Percentiles rank a stretch among this genome's conserved stretches.
Conservation (phyloP, 2,113 vertebrate genomes). For the Bubo blakistoni region DNA sequence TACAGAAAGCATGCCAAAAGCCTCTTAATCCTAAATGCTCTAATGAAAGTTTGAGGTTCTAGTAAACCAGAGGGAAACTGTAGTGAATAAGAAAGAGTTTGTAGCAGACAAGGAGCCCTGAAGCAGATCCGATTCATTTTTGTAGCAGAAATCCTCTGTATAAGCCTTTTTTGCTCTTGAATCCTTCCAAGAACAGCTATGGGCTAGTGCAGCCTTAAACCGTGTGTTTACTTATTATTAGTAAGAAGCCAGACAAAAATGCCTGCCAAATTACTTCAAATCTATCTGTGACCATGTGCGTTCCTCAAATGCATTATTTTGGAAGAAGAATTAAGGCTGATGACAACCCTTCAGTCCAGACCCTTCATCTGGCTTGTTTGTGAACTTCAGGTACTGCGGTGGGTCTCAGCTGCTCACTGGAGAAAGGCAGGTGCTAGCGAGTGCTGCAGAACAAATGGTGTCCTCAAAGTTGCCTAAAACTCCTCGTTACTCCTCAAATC, state of each 20-base stretch:
- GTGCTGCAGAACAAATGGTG: background rate
- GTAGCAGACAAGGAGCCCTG: background rate
- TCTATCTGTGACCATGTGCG: accelerated
- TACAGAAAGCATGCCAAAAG: background rate
- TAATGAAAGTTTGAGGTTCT: background rate
- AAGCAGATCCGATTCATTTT: background rate
- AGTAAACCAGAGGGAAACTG: background rate
- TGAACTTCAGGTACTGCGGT: background rate
- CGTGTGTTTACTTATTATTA: background rate
- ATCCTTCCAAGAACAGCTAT: background rate
- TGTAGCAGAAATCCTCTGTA: background rate
- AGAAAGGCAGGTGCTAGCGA: background rate
- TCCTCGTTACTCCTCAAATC: background rate
- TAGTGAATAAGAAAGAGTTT: background rate
- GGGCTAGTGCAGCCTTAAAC: background rate
- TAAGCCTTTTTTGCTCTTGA: background rate
- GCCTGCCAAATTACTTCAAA: background rate
- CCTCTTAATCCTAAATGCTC: background rate
- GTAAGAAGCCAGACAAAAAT: background rate
- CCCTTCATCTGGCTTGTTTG: background rate
- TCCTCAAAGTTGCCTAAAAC: background rate
- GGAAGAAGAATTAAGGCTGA: background rate
- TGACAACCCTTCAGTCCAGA: background rate
- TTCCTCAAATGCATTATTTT: background rate
- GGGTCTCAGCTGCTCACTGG: background rate